Base-by-base conservation (phyloP, 2,113 vertebrate species). In the Diadophis punctatus region DNA sequence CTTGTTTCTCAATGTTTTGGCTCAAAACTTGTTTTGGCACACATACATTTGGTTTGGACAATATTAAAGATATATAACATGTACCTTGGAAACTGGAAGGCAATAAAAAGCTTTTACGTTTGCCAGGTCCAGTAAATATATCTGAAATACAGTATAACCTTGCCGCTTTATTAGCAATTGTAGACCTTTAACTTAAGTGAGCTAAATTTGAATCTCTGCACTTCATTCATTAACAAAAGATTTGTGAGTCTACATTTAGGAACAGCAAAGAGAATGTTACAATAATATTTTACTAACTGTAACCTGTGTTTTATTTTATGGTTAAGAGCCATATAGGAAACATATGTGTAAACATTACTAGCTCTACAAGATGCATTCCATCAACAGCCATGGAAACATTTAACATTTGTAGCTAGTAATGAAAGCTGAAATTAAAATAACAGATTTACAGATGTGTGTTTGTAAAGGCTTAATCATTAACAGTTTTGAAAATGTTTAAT, bases 351-450 rank as follows among this genome's bases (percentile, higher is more conserved):
- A 95, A 92, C 93, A 43, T 84, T 95, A 94, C 92, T 93, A 90
- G 92, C 87, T 93, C 87, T 95, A 88, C 93, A 94, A 96, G 86
- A 95, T 94, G 87, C 95, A 95, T 95, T 96, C 95, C 96, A 93
- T 10, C 92, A 55, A 90, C 89, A 94, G 91, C 93, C 94, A 92
- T 94, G 95, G 94, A 93, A 96, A 95, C 88, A 95, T 93, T 95
- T 90, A 96, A 92, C 4, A 22, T 94, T 91, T 96, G 91, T 68
- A 55, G 55, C 55, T 92, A 85, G 90, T 51, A 94, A 95, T 95
- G 95, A 93, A 93, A 97, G 96, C 94, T 94, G 3, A 93, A 94
- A 92, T 94, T 94, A 94, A 92, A 96, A 96, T 92, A 95, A 90
- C 1, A 95, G 93, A 90, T 94, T 94, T 96, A 91, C 84, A 84